Conservation (phyloP, 2,113 vertebrate species). For the Athene cunicularia region DNA sequence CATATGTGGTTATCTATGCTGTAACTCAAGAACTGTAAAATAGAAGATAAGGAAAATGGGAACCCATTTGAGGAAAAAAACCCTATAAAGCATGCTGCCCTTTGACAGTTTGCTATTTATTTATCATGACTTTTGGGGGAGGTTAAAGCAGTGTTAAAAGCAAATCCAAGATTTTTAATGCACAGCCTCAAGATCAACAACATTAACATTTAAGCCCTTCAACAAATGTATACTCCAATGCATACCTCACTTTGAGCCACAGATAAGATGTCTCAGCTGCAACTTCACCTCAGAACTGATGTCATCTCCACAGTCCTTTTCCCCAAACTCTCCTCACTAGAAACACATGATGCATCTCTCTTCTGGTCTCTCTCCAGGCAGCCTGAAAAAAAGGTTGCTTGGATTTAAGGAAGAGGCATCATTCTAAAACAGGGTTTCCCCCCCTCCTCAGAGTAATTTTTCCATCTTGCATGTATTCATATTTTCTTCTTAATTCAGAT, state of each 20-base stretch:
- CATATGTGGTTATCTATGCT: neutral
- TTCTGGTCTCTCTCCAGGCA: neutral
- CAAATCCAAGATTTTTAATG: neutral
- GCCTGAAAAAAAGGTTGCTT: neutral
- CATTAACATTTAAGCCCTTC: neutral
- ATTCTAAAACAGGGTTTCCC: neutral
- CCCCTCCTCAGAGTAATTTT: fast-evolving
- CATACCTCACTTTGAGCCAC: neutral
- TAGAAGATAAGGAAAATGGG: neutral
- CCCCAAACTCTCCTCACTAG: neutral
- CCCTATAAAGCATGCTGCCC: neutral
- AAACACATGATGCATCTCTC: neutral
- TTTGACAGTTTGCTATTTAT: neutral
- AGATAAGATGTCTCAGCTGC: neutral
- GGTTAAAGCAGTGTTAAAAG: neutral
- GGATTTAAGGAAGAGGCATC: neutral
- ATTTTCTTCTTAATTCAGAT: neutral
- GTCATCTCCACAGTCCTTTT: neutral
- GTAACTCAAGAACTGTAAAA: neutral
- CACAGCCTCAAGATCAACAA: neutral
- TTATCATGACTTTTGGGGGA: neutral
- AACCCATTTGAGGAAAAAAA: neutral
- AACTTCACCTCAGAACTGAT: neutral
- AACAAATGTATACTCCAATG: neutral
- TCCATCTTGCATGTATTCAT: neutral